Conservation (phyloP, 2,888 invertebrate genomes). For the Agrotis puta region DNA sequence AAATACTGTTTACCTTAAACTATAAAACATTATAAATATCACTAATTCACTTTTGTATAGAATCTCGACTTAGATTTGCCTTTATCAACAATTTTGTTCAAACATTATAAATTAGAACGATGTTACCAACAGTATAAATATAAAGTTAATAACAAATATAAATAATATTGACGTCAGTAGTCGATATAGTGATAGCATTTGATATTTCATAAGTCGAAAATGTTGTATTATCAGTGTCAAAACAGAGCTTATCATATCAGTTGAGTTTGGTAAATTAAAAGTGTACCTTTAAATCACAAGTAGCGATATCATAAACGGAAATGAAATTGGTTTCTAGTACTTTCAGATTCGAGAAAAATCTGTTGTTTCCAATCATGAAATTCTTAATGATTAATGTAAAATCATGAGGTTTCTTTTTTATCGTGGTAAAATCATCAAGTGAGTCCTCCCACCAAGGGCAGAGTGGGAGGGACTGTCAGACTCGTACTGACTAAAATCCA, state of each 20-base stretch:
- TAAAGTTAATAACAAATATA: conserved; percentile 65
- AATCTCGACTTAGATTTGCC: conserved; percentile 20
- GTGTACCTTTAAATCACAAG: conserved; percentile 28
- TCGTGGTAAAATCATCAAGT: no score
- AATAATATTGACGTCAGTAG: conserved; percentile 68
- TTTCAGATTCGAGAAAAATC: not conserved
- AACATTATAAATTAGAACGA: conserved; percentile 45
- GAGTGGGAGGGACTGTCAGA: no score
- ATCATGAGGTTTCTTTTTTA: no score
- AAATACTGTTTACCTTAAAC: conserved; percentile 36
- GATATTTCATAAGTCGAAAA: conserved; percentile 61
- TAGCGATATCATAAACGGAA: conserved; percentile 2
- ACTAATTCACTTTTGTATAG: conserved; percentile 23
- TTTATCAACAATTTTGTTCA: conserved; percentile 27
- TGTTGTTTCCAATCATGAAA: not conserved
- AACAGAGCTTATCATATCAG: conserved; percentile 58
- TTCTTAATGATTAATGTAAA: no score
- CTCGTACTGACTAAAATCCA: no score
- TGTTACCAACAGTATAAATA: conserved; percentile 52
- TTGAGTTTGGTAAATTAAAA: conserved; percentile 47
- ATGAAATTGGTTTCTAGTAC: not conserved
- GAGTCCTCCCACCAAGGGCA: no score
- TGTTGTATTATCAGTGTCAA: conserved; percentile 63
- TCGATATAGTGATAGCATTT: conserved; percentile 63
- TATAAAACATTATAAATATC: conserved; percentile 20